Conservation (phyloP, 2,888 invertebrate genomes). For the Drosophila subsilvestris region DNA sequence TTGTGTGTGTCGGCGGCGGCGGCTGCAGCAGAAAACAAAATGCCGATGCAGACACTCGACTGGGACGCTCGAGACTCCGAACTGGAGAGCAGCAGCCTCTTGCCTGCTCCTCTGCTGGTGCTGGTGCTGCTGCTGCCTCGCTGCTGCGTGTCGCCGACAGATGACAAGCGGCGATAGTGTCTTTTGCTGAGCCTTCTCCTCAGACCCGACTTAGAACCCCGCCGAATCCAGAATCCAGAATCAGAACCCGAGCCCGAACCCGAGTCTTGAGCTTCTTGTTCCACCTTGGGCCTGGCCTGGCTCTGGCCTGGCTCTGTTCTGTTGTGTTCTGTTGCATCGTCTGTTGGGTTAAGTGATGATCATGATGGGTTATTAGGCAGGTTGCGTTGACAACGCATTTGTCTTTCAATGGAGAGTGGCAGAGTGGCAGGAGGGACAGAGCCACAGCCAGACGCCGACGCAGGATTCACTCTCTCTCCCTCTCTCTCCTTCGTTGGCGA, state of each 20-base stretch:
- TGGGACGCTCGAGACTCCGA: background rate
- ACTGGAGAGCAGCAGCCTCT: background rate
- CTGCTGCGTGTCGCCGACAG: slow-evolving; percentile 73
- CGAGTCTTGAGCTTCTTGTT: slow-evolving; percentile 13
- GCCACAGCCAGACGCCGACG: slow-evolving; percentile 57
- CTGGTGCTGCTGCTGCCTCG: slow-evolving; percentile 26
- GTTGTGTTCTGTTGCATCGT: background rate
- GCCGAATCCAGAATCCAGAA: no score
- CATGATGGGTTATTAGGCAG: slow-evolving; percentile 80
- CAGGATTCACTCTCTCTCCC: slow-evolving; percentile 54
- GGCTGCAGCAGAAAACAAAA: slow-evolving; percentile 58
- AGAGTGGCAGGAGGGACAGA: background rate
- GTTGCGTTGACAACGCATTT: slow-evolving; percentile 79
- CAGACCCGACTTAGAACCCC: slow-evolving; percentile 21
- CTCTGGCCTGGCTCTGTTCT: background rate
- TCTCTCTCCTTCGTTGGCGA: slow-evolving; percentile 28
- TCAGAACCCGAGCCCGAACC: background rate
- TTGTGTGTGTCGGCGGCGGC: slow-evolving; percentile 45
- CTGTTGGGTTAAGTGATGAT: slow-evolving; percentile 69
- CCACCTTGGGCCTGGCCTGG: slow-evolving; percentile 1
- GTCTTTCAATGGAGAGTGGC: slow-evolving; percentile 56
- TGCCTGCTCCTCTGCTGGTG: background rate
- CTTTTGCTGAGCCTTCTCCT: slow-evolving; percentile 42
- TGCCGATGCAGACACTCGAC: slow-evolving; percentile 54
- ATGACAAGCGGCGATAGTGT: slow-evolving; percentile 77